Percentiles rank a stretch among this genome's conserved stretches.
phyloP scores from a whole-genome alignment of 2,888 invertebrate genomes.

The Andricus quercusramuli region DNA sequence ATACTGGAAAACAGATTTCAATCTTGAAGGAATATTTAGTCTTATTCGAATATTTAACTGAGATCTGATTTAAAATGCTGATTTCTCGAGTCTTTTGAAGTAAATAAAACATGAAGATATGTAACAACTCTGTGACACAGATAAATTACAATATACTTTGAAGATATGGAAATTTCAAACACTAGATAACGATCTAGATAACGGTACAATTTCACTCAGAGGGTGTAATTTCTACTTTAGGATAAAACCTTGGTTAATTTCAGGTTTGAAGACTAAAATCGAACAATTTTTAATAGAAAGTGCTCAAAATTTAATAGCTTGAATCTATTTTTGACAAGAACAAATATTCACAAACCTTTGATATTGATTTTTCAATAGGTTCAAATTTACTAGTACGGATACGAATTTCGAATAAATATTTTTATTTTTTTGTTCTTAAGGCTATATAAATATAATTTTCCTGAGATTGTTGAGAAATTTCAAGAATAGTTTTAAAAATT shows the following conservation, averaged over 20 bases:
- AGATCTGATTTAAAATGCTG: background rate
- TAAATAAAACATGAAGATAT: slow-evolving; percentile 3
- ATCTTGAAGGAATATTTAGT: background rate
- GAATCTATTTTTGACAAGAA: too few relatives aligned
- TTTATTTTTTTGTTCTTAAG: too few relatives aligned
- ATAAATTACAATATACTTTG: background rate
- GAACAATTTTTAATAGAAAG: too few relatives aligned
- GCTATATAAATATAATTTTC: too few relatives aligned
- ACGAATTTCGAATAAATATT: too few relatives aligned
- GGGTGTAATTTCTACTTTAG: background rate
- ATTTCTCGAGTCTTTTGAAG: background rate
- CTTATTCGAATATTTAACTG: background rate
- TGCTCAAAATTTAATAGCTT: too few relatives aligned
- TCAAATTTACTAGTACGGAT: too few relatives aligned
- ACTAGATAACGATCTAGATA: background rate
- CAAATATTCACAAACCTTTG: too few relatives aligned
- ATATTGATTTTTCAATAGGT: background rate
- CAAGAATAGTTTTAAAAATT: too few relatives aligned
- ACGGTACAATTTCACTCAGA: too few relatives aligned
- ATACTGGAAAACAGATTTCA: background rate
- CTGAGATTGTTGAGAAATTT: too few relatives aligned
- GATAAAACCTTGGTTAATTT: background rate
- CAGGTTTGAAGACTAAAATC: too few relatives aligned
- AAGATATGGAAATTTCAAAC: background rate
- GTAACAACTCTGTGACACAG: background rate